Evolutionary conservation across 2,888 invertebrate genomes (phyloP), one percentile per base, ranked within the genome.

Genomic region (Lacanobia wlatinum): DNA sequence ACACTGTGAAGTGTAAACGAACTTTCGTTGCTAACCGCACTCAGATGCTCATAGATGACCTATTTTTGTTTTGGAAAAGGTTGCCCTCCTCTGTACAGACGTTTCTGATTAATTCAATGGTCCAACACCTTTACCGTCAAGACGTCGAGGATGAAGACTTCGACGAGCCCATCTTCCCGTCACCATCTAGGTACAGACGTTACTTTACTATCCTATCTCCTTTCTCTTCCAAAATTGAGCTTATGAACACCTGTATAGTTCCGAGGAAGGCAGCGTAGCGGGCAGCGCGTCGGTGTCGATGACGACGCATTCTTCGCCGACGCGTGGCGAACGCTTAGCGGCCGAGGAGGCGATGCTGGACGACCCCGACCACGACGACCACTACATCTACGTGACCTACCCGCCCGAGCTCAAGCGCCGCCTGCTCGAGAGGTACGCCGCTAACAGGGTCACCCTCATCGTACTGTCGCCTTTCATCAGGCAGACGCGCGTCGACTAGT

Each of bases 351-450:
- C 92, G 10, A 77, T 94, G 76, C 83, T 94, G 38, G 96, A 96
- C 78, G 96, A 95, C 84, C 90, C 91, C 2, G 97, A 97, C 75
- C 97, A 97, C 89, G 97, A 97, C 92, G 98, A 98, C 93, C 98
- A 98, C 92, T 98, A 98, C 93, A 98, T 98, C 90, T 98, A 98
- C 94, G 98, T 98, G 86, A 98, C 98, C 68, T 98, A 98, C 96
- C 98, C 98, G 85, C 98, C 98, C 53, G 98, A 98, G 93, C 96
- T 98, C 80, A 98, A 98, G 94, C 97, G 98, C 88, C 96, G 98
- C 82, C 97, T 98, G 88, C 96, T 98, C 86, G 98, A 98, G 96
- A 98, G 98, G 98, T 98, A 97, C 92, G 94, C 90, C 73, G 87
- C 90, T 64, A 94, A 94, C 80, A 89, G 90, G 82, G 80, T 94